Evolutionary conservation across 2,888 invertebrate genomes (phyloP).

Genomic region (Petrophora chlorosata): DNA sequence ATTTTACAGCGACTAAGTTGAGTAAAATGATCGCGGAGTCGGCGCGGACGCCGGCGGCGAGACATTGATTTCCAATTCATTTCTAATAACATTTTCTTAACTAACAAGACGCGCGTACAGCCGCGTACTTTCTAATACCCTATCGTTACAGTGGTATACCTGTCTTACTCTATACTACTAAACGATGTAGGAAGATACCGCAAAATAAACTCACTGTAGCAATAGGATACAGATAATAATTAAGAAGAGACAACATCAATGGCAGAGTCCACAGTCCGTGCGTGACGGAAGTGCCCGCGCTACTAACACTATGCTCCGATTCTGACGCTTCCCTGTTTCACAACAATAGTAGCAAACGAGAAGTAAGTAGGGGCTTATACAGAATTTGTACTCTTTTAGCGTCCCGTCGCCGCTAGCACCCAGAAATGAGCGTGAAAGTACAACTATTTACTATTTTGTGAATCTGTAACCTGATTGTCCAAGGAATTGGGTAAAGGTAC

Average conservation of each 20-base stretch:
- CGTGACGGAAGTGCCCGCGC: conserved; percentile 55
- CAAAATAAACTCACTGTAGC: conserved; percentile 77
- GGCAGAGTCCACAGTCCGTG: conserved; percentile 65
- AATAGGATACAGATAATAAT: conserved; percentile 72
- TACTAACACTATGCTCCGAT: conserved; percentile 41
- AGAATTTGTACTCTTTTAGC: conserved; percentile 88
- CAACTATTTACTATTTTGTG: conserved; percentile 7
- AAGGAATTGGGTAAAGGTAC: too few species aligned
- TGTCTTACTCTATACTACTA: conserved; percentile 42
- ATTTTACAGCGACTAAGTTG: conserved; percentile 72
- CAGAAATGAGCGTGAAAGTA: conserved; percentile 36
- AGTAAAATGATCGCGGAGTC: conserved; percentile 53
- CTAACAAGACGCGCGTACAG: conserved; percentile 73
- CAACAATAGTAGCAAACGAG: conserved; percentile 69
- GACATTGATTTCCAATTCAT: conserved; percentile 67
- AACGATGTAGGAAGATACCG: conserved; percentile 64
- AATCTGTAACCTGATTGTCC: not conserved
- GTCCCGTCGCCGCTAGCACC: conserved; percentile 71
- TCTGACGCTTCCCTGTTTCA: conserved; percentile 68
- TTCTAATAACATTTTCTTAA: conserved; percentile 80
- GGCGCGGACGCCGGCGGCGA: conserved; percentile 40
- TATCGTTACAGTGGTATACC: conserved; percentile 74
- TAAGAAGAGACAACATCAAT: conserved; percentile 79
- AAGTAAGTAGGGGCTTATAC: conserved; percentile 85
- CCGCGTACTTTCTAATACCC: conserved; percentile 65